Conservation (phyloP, 2,888 invertebrate species). For the Theodoxus fluviatilis region DNA sequence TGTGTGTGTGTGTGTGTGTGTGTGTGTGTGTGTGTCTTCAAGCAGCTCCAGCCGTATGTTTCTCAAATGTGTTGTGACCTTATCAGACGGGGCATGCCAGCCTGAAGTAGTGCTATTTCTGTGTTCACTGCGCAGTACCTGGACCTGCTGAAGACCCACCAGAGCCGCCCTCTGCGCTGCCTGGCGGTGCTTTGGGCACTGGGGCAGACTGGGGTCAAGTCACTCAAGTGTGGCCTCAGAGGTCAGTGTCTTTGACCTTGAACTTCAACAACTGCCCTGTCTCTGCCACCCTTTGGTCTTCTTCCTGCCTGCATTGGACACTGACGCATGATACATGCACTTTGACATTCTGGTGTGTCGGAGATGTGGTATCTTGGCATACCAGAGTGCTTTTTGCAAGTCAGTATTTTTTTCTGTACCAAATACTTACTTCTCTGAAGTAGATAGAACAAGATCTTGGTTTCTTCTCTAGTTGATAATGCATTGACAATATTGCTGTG, state of each 20-base stretch:
- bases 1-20: too few species aligned
- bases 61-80: too few species aligned
- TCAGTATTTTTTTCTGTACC: neutral
- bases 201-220: constrained; percentile 61
- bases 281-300: neutral
- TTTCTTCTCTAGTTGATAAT: neutral
- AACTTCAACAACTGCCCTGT: neutral
- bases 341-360: too few species aligned
- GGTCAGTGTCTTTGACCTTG: constrained; percentile 42
- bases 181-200: constrained; percentile 64
- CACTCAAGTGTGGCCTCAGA: constrained; percentile 62
- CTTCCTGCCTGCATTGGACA: neutral
- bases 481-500: too few species aligned
- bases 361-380: too few species aligned
- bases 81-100: too few species aligned
- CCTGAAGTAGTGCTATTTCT: too few species aligned
- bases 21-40: too few species aligned
- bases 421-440: neutral
- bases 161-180: constrained; percentile 60
- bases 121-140: constrained; percentile 51
- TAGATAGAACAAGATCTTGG: neutral
- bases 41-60: too few species aligned
- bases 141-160: constrained; percentile 60
- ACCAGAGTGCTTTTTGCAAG: neutral
- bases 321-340: too few species aligned